Conservation (phyloP, 2,888 invertebrate genomes). For the Catocala nupta region DNA sequence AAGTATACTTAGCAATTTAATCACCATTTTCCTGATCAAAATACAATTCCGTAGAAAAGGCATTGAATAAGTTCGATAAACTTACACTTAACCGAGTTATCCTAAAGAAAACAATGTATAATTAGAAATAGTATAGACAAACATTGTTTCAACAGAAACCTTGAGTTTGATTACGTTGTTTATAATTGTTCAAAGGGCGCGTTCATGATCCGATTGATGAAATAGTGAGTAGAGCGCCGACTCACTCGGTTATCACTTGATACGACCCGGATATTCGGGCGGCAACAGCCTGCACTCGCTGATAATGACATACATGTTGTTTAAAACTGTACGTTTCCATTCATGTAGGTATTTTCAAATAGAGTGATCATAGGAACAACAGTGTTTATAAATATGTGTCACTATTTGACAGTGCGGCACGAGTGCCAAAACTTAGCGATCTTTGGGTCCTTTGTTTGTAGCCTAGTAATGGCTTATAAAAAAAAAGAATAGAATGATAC, state of each 20-base stretch:
- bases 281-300: slow-evolving; percentile 21
- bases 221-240: slow-evolving; percentile 18
- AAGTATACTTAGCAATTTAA: background rate
- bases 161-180: slow-evolving; percentile 50
- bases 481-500: no score
- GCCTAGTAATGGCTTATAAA: no score
- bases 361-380: no score
- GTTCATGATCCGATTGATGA: slow-evolving; percentile 49
- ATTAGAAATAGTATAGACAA: slow-evolving; percentile 39
- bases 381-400: slow-evolving; percentile 7
- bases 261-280: slow-evolving; percentile 41
- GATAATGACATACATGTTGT: slow-evolving; percentile 27
- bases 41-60: slow-evolving; percentile 4
- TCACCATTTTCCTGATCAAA: background rate
- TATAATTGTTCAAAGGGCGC: slow-evolving; percentile 53
- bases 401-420: no score
- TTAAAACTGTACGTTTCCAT: slow-evolving; percentile 20
- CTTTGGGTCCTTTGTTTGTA: no score
- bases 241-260: slow-evolving; percentile 28
- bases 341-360: slow-evolving; percentile 6
- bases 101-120: slow-evolving; percentile 13
- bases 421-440: no score
- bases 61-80: slow-evolving; percentile 36
- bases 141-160: slow-evolving; percentile 47
- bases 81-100: background rate